A percentile compares a stretch with the other conserved stretches of the same genome.
phyloP scores from a whole-genome alignment of 2,113 vertebrate genomes.

The Antechinus stuartii region DNA sequence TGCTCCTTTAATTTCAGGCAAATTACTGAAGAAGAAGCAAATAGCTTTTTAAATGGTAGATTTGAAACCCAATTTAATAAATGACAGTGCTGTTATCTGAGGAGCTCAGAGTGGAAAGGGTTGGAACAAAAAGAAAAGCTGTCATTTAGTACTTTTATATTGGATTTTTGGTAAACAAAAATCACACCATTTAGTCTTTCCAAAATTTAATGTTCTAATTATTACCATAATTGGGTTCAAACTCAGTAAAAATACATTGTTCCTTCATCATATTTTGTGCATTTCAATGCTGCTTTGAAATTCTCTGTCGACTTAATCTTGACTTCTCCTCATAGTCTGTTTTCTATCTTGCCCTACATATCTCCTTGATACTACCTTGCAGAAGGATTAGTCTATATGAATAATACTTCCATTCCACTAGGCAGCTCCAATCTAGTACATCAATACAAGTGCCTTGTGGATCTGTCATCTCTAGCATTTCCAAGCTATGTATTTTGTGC shows the following conservation, averaged over 20 bases:
- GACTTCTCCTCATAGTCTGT: not conserved
- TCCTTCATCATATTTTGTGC: not conserved
- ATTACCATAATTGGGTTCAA: not conserved
- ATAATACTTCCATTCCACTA: not conserved
- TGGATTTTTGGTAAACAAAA: not conserved
- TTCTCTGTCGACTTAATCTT: not conserved
- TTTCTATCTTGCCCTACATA: not conserved
- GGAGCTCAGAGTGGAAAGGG: not conserved
- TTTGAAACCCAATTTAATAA: not conserved
- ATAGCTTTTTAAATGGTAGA: not conserved
- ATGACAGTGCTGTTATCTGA: not conserved
- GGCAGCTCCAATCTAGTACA: not conserved
- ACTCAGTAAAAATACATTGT: not conserved
- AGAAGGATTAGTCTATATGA: not conserved
- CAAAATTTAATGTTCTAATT: not conserved
- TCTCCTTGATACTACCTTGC: rapidly evolving
- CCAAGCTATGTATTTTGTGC: not conserved
- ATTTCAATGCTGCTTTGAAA: not conserved
- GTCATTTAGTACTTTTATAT: not conserved
- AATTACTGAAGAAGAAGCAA: not conserved
- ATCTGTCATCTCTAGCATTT: not conserved
- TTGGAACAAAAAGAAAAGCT: not conserved
- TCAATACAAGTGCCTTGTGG: not conserved
- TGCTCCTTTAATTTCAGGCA: not conserved
- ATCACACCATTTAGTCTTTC: not conserved